Evolutionary conservation across 2,113 vertebrate genomes (phyloP).

Genomic region (Montifringilla adamsi): DNA sequence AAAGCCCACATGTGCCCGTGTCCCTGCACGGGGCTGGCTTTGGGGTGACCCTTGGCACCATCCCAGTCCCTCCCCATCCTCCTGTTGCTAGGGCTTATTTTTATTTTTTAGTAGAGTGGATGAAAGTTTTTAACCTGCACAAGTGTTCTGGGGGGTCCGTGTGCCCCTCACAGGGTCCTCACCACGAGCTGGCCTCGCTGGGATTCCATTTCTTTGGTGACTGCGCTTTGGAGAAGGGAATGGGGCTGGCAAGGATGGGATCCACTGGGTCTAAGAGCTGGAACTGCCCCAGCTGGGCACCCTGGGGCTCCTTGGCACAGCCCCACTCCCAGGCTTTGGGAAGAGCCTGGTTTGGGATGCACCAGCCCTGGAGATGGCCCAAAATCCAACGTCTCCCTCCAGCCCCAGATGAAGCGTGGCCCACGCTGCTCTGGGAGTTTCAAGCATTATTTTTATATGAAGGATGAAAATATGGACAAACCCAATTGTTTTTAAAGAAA

Average conservation of each 20-base stretch:
- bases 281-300: background rate
- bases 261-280: accelerated
- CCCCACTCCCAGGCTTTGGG: background rate
- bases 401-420: background rate
- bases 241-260: background rate
- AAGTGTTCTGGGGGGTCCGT: background rate
- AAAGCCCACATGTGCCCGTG: background rate
- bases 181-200: conserved; percentile 37
- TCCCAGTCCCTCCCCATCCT: background rate
- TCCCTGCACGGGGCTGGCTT: background rate
- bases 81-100: background rate
- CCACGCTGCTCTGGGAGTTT: background rate
- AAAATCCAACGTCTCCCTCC: background rate
- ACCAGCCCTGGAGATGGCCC: background rate
- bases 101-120: background rate
- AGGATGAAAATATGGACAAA: background rate
- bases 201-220: background rate
- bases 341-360: background rate
- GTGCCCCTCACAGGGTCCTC: background rate
- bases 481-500: background rate
- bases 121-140: background rate
- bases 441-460: conserved; percentile 37
- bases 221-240: conserved; percentile 25
- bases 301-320: background rate
- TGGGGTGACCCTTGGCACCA: background rate